phyloP scores from a whole-genome alignment of 2,888 invertebrate species.

The Hyposoter didymator region DNA sequence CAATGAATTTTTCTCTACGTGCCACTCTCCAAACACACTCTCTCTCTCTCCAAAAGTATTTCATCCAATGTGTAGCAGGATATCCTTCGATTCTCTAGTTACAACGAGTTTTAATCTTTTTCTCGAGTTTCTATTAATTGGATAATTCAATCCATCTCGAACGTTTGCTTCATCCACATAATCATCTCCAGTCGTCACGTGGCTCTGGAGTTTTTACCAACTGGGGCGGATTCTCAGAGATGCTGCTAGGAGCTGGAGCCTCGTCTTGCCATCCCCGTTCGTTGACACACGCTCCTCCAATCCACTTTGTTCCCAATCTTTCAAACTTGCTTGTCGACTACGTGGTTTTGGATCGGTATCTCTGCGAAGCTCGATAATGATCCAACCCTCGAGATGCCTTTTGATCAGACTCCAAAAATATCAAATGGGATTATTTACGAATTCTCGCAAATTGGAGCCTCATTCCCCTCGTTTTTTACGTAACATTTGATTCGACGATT shows the following conservation, averaged over 20 bases:
- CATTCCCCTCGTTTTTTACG: not conserved
- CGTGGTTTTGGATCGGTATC: not conserved
- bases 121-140: not conserved
- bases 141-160: not conserved
- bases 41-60: not conserved
- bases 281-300: conserved; percentile 39
- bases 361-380: not conserved
- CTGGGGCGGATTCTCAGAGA: conserved; percentile 6
- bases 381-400: conserved; percentile 29
- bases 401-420: conserved; percentile 26
- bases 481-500: conserved; percentile 19
- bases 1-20: not conserved
- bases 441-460: not conserved
- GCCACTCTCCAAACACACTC: not conserved
- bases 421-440: conserved; percentile 32
- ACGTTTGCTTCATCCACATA: not conserved
- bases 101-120: not conserved
- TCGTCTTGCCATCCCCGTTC: not conserved
- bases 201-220: not conserved
- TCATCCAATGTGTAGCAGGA: not conserved
- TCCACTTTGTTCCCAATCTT: conserved; percentile 44
- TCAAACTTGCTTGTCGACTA: not conserved
- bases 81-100: not conserved
- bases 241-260: conserved; percentile 42
- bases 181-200: not conserved